Evolutionary conservation across 2,113 vertebrate species (phyloP).

Genomic region (Hippocampus guttulatus): DNA sequence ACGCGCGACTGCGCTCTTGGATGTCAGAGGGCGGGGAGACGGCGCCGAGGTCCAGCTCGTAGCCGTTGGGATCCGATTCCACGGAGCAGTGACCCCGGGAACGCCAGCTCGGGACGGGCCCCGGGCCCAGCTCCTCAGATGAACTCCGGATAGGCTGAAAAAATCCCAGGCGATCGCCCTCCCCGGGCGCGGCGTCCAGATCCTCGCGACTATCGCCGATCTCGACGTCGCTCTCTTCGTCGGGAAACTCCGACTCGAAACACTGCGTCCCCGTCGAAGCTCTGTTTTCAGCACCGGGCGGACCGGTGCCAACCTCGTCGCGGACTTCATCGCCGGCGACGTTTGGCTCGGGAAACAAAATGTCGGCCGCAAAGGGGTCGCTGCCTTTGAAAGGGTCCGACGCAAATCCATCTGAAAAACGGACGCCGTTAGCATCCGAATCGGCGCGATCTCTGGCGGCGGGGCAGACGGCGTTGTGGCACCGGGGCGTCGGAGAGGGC

Average conservation of each 20-base stretch:
- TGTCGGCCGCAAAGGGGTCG: constrained; percentile 87
- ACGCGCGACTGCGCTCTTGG: constrained; percentile 48
- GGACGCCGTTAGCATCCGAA: not conserved
- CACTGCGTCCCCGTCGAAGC: constrained; percentile 69
- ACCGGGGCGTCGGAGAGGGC: too few species aligned
- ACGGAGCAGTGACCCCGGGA: constrained; percentile 60
- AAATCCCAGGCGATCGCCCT: constrained; percentile 40
- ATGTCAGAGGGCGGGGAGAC: constrained; percentile 55
- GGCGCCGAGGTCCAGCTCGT: constrained; percentile 54
- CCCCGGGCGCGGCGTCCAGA: constrained; percentile 31
- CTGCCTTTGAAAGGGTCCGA: constrained; percentile 95
- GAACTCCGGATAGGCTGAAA: constrained; percentile 68
- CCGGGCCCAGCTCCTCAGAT: constrained; percentile 55
- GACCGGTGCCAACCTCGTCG: constrained; percentile 56
- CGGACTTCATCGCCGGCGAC: not conserved
- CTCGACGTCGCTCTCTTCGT: constrained; percentile 68
- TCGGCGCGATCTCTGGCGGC: too few species aligned
- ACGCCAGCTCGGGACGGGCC: constrained; percentile 36
- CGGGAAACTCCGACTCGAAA: constrained; percentile 67
- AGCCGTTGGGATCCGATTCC: constrained; percentile 64
- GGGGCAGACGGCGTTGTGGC: too few species aligned
- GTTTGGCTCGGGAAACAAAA: constrained; percentile 76
- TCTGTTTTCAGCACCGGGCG: constrained; percentile 64
- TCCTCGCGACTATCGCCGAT: constrained; percentile 67
- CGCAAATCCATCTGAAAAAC: constrained; percentile 72